phyloP scores from a whole-genome alignment of 2,797 vertebrate genomes.

The Hemitrygon akajei region DNA sequence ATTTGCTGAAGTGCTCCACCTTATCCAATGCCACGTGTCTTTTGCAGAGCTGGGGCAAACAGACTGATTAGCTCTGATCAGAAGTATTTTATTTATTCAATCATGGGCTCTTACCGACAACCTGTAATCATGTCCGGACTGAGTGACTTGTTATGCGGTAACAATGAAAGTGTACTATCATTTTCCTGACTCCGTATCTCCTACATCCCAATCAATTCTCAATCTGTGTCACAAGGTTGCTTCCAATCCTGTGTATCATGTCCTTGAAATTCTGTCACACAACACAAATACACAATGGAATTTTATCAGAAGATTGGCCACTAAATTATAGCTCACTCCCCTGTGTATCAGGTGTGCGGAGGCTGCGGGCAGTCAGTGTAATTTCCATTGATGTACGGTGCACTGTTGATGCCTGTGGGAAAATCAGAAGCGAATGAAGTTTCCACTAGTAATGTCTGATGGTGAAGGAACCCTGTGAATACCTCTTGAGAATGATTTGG shows the following conservation, averaged over 20 bases:
- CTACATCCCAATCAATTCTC: background rate
- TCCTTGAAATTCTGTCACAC: no score
- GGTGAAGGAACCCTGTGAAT: background rate
- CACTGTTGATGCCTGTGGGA: background rate
- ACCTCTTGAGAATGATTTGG: background rate
- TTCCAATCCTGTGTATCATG: background rate
- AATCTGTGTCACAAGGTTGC: background rate
- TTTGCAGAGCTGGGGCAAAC: background rate
- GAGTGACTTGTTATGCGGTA: no score
- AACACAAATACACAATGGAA: no score
- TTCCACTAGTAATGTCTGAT: background rate
- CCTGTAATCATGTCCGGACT: background rate
- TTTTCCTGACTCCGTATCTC: background rate
- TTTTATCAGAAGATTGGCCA: no score
- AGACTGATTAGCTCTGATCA: background rate
- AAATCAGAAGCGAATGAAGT: background rate
- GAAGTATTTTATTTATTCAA: background rate
- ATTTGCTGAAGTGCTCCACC: background rate
- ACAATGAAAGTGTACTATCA: background rate
- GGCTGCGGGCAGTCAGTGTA: no score
- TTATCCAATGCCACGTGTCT: background rate
- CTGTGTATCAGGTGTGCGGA: no score
- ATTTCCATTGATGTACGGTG: no score
- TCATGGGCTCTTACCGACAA: no score
- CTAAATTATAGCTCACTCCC: no score